Percentiles rank a stretch among this genome's conserved stretches.
phyloP scores from a whole-genome alignment of 2,797 vertebrate genomes.

The Taenioides sp. region DNA sequence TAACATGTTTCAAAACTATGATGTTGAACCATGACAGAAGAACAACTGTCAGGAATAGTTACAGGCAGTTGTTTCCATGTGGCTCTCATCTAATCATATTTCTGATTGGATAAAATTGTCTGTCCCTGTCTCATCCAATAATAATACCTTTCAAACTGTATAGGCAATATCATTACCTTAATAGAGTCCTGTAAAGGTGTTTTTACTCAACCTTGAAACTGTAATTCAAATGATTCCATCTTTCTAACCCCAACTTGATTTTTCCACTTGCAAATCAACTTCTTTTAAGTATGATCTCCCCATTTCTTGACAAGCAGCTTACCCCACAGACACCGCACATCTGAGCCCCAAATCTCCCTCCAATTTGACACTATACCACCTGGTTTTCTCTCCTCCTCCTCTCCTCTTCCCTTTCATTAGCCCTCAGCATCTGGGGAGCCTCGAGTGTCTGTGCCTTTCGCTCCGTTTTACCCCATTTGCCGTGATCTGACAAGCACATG shows the following conservation, averaged over 20 bases:
- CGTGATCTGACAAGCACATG: conserved; percentile 50
- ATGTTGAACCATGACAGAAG: too few relatives aligned
- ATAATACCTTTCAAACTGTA: too few relatives aligned
- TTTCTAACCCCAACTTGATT: not conserved
- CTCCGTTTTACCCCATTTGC: conserved; percentile 57
- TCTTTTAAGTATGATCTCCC: not conserved
- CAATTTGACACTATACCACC: conserved; percentile 37
- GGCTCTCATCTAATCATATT: too few relatives aligned
- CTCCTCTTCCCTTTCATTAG: conserved; percentile 37
- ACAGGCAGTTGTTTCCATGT: too few relatives aligned
- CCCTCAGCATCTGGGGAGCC: conserved; percentile 38
- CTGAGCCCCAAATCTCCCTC: conserved; percentile 7
- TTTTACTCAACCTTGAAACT: too few relatives aligned
- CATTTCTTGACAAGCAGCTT: not conserved
- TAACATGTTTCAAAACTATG: too few relatives aligned
- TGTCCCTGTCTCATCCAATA: too few relatives aligned
- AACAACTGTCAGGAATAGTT: too few relatives aligned
- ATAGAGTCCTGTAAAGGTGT: too few relatives aligned
- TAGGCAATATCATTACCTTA: too few relatives aligned
- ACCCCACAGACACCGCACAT: not conserved
- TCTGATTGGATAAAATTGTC: too few relatives aligned
- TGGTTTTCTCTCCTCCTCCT: conserved; percentile 31
- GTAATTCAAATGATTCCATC: too few relatives aligned
- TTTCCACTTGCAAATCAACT: not conserved
- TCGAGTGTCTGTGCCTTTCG: conserved; percentile 31